Conservation (phyloP, 1,140 invertebrate genomes). For the roundworm (Caenorhabditis elegans) region WBcel235 BX284604.4:5836001-5836500, state of each 20-base stretch:
- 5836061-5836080: neutral
- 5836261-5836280: neutral
- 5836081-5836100: no score
- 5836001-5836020: neutral
- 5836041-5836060: neutral
- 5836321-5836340: neutral
- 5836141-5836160: neutral
- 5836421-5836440: slow-evolving; percentile 1
- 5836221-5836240: slow-evolving; percentile 10
- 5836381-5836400: neutral
- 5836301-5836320: slow-evolving; percentile 16
- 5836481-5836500: slow-evolving; percentile 22
- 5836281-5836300: neutral
- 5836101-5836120: neutral
- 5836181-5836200: slow-evolving; percentile 19
- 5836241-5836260: slow-evolving; percentile 25
- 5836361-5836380: neutral
- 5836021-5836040: slow-evolving; percentile 5
- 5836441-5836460: slow-evolving; percentile 9
- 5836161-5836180: neutral
- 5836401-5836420: no score
- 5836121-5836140: neutral
- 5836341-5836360: neutral
- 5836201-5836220: neutral
- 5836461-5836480: slow-evolving; percentile 23